Evolutionary conservation across 2,113 vertebrate species (phyloP), one percentile per base, ranked within the genome.

Genomic region (Sylvilagus bachmani): DNA sequence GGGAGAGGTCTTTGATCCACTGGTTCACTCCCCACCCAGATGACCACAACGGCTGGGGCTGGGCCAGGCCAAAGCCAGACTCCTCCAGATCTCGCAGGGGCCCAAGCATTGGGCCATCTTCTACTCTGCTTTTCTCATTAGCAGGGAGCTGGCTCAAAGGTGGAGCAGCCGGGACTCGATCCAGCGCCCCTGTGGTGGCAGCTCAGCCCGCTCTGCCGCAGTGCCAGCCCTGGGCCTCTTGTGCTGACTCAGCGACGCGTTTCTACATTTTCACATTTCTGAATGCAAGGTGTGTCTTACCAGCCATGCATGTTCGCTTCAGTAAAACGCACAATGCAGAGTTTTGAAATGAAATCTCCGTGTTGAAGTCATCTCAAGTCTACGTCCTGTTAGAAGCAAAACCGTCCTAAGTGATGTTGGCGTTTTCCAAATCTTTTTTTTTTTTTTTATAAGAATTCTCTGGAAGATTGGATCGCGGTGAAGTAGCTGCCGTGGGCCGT

Each of bases 201-300:
- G 44, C 44, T 44, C 44, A 44, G 44, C 44, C 44, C 44, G 44
- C 44, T 44, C 44, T 7, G 55, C 55, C 13, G 5, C 14, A 17
- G 17, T 5, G 14, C 55, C 55, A 2, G 55, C 55, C 55, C 55
- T 44, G 29, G 58, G 38, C 38, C 38, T 79, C 69, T 74, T 44
- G 38, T 36, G 55, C 25, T 49, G 51, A 81, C n/a, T 91, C 38
- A 53, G 64, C 95, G 29, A 74, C 44, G 86, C 9, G 6, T 27
- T 86, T 94, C 64, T 77, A 61, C 33, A 27, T 71, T 79, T 89
- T 55, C n/a, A 27, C 58, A 21, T 85, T 93, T 90, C 77, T 74
- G 9, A 85, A 81, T n/a, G 21, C n/a, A 3, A 70, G 49, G 3
- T 51, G 7, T 33, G 21, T 84, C 53, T 87, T 62, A n/a, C 2